A percentile compares a stretch with the other conserved stretches of the same genome.
These are phyloP conservation scores for Caerostris extrusa DNA, from an alignment of 1,140 invertebrate genomes.

Conservation along the genomic window DNA sequence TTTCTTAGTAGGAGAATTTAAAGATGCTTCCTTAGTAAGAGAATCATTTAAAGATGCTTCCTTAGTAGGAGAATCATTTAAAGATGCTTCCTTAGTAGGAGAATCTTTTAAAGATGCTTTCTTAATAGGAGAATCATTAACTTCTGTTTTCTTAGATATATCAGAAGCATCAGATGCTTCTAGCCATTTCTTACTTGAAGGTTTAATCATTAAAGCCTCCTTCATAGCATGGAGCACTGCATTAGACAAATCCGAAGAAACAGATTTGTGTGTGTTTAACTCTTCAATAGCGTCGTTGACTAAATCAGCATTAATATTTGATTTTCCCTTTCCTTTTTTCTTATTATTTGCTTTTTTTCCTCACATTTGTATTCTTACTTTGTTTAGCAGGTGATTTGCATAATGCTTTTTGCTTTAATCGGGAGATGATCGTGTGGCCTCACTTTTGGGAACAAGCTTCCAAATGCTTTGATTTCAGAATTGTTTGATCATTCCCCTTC, in stretches of 20 bases:
- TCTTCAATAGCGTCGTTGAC: neutral
- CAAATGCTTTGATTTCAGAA: neutral
- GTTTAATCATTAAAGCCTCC: neutral
- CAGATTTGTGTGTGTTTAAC: neutral
- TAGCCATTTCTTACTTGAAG: neutral
- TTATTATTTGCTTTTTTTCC: neutral
- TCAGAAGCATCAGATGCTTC: neutral
- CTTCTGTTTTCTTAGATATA: neutral
- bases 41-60: neutral
- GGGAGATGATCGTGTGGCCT: neutral
- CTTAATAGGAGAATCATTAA: neutral
- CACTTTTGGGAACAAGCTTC: neutral
- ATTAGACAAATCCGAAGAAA: constrained; percentile 16
- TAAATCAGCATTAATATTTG: neutral
- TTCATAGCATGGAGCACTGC: constrained; percentile 46
- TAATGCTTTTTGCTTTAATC: neutral
- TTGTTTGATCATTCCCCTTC: neutral
- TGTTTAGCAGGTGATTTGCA: neutral
- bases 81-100: no score
- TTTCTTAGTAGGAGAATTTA: neutral
- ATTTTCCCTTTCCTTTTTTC: neutral
- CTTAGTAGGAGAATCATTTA: neutral
- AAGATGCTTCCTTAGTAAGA: neutral
- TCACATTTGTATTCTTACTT: no score
- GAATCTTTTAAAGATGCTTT: no score